phyloP scores from a whole-genome alignment of 2,113 vertebrate genomes.

The Bagarius yarrelli region DNA sequence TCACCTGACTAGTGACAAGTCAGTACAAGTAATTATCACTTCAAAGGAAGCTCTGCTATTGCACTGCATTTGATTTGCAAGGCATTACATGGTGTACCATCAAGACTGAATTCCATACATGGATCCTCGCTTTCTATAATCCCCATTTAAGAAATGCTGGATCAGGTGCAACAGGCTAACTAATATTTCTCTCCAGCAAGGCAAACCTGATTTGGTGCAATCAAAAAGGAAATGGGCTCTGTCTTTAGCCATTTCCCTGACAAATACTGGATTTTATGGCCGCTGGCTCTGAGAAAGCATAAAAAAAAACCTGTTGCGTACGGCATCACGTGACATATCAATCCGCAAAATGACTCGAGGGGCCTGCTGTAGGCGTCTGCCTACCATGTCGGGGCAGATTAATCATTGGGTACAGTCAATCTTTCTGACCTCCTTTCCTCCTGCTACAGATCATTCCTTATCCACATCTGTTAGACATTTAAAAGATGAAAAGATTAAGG shows the following conservation, averaged over 20 bases:
- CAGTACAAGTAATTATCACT: conserved; percentile 48
- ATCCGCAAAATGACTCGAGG: conserved; percentile 62
- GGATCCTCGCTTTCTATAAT: conserved; percentile 13
- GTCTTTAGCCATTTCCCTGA: conserved; percentile 10
- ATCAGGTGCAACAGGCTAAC: conserved; percentile 14
- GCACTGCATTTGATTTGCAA: conserved; percentile 40
- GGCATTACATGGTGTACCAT: conserved; percentile 13
- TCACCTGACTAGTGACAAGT: conserved; percentile 26
- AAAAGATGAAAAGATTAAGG: conserved; percentile 46
- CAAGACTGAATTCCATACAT: not conserved
- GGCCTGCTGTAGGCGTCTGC: conserved; percentile 49
- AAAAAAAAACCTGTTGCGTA: not conserved
- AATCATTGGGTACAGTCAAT: conserved; percentile 61
- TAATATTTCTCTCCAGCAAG: conserved; percentile 35
- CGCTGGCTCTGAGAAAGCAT: conserved; percentile 22
- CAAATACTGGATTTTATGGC: conserved; percentile 41
- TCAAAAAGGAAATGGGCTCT: conserved; percentile 44
- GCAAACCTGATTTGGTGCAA: conserved; percentile 45
- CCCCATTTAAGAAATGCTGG: conserved; percentile 20
- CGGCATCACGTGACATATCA: conserved; percentile 47
- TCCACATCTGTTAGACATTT: conserved; percentile 48
- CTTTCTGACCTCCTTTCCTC: conserved; percentile 63
- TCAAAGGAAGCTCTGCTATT: conserved; percentile 45
- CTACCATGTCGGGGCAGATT: conserved; percentile 52
- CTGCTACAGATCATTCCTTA: conserved; percentile 38